phyloP scores from a whole-genome alignment of 2,888 invertebrate species.

The Eumacrocentrus americanus region DNA sequence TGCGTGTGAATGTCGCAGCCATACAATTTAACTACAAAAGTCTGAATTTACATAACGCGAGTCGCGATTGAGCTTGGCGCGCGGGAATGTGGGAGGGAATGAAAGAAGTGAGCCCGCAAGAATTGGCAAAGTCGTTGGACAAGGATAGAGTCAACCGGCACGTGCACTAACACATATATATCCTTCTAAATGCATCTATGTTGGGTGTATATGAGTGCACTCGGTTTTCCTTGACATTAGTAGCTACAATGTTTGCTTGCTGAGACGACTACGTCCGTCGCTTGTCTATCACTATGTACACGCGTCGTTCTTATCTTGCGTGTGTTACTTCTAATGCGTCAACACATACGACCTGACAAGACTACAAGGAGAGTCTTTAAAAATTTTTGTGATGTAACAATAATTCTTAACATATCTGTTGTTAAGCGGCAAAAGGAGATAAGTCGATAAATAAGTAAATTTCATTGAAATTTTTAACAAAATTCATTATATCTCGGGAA shows the following conservation, averaged over 20 bases:
- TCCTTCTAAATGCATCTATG: conserved; percentile 16
- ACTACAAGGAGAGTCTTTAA: too few species aligned
- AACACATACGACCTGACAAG: too few species aligned
- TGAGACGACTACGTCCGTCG: conserved; percentile 13
- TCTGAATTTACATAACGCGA: conserved; percentile 28
- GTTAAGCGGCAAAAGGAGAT: too few species aligned
- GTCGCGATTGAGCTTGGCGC: conserved; percentile 8
- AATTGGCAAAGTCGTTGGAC: conserved; percentile 22
- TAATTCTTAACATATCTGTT: too few species aligned
- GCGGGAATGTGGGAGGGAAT: not conserved
- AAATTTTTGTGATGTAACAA: too few species aligned
- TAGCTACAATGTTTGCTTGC: conserved; percentile 43
- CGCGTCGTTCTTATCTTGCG: not conserved
- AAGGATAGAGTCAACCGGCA: conserved; percentile 35
- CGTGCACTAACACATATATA: conserved; percentile 37
- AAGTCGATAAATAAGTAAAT: too few species aligned
- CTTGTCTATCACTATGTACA: not conserved
- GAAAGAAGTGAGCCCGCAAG: not conserved
- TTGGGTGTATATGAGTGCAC: conserved; percentile 27
- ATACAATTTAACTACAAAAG: conserved; percentile 41
- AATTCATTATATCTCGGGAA: too few species aligned
- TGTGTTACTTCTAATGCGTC: not conserved
- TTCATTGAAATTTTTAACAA: too few species aligned
- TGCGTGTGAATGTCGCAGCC: conserved; percentile 21
- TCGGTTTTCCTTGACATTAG: conserved; percentile 50